These are phyloP conservation scores for Deroptyus accipitrinus DNA, from an alignment of 2,113 vertebrate genomes.

Conservation along the genomic window DNA sequence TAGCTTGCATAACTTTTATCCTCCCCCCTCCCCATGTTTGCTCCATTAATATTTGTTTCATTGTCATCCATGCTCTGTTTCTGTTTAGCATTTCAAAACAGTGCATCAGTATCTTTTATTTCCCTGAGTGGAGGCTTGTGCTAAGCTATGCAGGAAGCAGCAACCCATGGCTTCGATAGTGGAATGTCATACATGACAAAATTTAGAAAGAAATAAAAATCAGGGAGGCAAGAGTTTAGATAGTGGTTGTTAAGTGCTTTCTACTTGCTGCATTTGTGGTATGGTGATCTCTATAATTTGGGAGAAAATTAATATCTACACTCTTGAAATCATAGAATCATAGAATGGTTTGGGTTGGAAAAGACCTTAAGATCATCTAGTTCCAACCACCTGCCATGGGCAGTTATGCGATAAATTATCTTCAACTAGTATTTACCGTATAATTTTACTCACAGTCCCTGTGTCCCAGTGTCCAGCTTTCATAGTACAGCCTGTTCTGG, in stretches of 20 bases:
- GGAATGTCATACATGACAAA: neutral
- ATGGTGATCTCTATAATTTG: neutral
- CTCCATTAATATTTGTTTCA: neutral
- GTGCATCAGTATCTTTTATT: neutral
- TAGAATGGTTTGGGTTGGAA: neutral
- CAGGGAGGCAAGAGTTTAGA: neutral
- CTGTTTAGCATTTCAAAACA: neutral
- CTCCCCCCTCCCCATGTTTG: neutral
- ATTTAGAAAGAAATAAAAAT: neutral
- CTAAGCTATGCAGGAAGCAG: neutral
- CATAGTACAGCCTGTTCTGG: neutral
- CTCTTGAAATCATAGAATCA: neutral
- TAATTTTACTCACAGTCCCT: neutral
- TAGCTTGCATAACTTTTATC: neutral
- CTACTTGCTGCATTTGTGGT: neutral
- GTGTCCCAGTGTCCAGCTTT: neutral
- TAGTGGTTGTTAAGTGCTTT: neutral
- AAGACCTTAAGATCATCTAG: neutral
- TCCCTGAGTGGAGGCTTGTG: neutral
- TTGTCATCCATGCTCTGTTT: neutral
- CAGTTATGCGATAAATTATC: neutral
- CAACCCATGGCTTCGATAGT: neutral
- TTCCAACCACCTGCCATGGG: neutral
- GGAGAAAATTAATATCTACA: neutral
- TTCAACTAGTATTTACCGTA: neutral